A percentile compares a stretch with the other conserved stretches of the same genome.
phyloP scores from a whole-genome alignment of 2,888 invertebrate species.

The Tenthredo mesomela region DNA sequence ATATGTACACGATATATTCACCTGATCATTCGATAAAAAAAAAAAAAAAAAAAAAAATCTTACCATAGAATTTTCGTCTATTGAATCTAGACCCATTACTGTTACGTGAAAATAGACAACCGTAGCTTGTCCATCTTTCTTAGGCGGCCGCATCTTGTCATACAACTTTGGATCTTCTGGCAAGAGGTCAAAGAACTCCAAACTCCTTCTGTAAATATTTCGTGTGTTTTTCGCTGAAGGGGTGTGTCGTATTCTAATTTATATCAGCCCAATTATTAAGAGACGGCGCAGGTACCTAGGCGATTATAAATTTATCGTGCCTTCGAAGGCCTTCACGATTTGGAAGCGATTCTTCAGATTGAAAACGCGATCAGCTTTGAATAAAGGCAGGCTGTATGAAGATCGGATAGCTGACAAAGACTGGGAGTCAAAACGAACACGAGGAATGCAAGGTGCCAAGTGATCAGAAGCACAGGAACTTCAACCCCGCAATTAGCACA shows the following conservation, averaged over 20 bases:
- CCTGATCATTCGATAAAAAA: background rate
- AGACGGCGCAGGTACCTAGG: constrained; percentile 52
- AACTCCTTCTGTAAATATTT: constrained; percentile 81
- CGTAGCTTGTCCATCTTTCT: constrained; percentile 92
- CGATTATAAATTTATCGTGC: constrained; percentile 11
- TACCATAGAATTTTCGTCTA: constrained; percentile 98
- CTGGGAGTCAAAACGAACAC: background rate
- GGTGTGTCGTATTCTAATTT: constrained; percentile 28
- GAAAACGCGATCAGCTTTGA: background rate
- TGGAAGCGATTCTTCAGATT: background rate
- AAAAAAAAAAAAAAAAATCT: constrained; percentile 64
- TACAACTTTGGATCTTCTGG: constrained; percentile 93
- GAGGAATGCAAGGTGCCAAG: background rate
- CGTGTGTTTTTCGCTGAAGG: constrained; percentile 50
- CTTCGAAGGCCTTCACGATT: background rate
- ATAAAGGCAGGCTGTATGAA: background rate
- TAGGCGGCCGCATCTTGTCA: constrained; percentile 96
- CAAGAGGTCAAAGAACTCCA: constrained; percentile 90
- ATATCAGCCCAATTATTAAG: constrained; percentile 5
- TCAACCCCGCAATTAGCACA: constrained; percentile 4
- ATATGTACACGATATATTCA: background rate
- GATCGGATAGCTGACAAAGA: background rate
- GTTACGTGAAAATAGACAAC: constrained; percentile 95
- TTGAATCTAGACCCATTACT: constrained; percentile 96
- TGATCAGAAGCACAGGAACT: background rate